A percentile compares a stretch with the other conserved stretches of the same genome.
These are phyloP conservation scores for Leptodactylus fallax DNA, from an alignment of 2,797 vertebrate genomes.

Conservation along the genomic window DNA sequence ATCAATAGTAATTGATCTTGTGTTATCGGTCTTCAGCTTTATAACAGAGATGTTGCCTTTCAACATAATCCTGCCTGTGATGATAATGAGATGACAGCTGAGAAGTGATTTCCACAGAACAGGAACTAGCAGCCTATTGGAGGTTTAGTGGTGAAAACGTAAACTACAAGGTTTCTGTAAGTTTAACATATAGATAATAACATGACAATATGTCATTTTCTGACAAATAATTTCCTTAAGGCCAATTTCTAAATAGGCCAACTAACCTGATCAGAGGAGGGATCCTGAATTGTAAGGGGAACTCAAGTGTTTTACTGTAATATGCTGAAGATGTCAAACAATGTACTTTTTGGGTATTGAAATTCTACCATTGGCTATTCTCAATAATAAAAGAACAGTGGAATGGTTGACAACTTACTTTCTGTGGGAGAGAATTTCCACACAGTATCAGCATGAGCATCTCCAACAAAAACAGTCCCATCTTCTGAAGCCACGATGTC, in stretches of 20 bases:
- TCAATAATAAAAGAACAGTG: not conserved
- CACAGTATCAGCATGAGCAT: constrained; percentile 81
- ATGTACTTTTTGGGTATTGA: not conserved
- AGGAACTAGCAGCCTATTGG: not conserved
- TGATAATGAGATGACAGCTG: not conserved
- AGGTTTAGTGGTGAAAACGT: too few species aligned
- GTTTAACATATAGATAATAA: too few species aligned
- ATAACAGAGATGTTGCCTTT: not conserved
- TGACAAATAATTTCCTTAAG: too few species aligned
- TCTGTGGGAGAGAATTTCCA: constrained; percentile 87
- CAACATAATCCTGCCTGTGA: not conserved
- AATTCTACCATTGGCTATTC: not conserved
- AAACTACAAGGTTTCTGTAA: too few species aligned
- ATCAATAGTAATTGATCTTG: not conserved
- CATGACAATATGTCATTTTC: too few species aligned
- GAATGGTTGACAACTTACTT: constrained; percentile 79
- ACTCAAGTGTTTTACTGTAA: not conserved
- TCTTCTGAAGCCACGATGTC: constrained; percentile 85
- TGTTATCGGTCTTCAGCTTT: not conserved
- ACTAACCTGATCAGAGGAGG: too few species aligned
- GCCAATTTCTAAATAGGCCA: not conserved
- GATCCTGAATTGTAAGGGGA: not conserved
- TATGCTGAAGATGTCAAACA: not conserved
- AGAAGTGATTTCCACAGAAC: not conserved
- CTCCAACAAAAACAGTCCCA: constrained; percentile 86